Evolutionary conservation across 1,140 invertebrate genomes (phyloP).

Genomic region (Drosophila pandora): DNA sequence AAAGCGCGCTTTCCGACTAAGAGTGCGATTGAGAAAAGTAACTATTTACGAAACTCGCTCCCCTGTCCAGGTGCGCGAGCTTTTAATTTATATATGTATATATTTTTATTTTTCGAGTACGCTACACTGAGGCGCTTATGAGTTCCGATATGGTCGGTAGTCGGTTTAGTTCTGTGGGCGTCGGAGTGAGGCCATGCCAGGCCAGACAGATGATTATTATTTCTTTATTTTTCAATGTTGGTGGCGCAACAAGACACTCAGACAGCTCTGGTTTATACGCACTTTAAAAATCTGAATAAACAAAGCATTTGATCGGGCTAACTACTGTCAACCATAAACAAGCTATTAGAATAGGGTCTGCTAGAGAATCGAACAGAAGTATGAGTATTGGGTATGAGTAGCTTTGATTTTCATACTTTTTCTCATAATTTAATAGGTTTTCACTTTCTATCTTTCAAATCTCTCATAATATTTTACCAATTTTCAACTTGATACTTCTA

Average conservation of each 20-base stretch:
- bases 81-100: slow-evolving; percentile 44
- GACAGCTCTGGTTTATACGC: slow-evolving; percentile 27
- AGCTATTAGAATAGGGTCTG: too few species aligned
- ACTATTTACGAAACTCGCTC: slow-evolving; percentile 65
- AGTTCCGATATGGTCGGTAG: not conserved
- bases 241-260: slow-evolving; percentile 28
- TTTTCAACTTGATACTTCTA: too few species aligned
- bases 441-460: too few species aligned
- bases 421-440: too few species aligned
- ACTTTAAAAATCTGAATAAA: slow-evolving; percentile 7
- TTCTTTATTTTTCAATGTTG: slow-evolving; percentile 44
- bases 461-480: not conserved
- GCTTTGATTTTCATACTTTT: too few species aligned
- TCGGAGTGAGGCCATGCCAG: slow-evolving; percentile 56
- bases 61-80: slow-evolving; percentile 40
- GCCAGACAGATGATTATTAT: slow-evolving; percentile 38
- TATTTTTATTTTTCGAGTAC: slow-evolving; percentile 27
- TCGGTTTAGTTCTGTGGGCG: slow-evolving; percentile 53
- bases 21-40: slow-evolving; percentile 60
- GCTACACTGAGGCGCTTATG: slow-evolving; percentile 52
- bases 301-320: not conserved
- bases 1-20: slow-evolving; percentile 63
- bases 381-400: too few species aligned
- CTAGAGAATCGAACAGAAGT: too few species aligned
- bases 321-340: too few species aligned